These are phyloP conservation scores for Mesorhabditis belari DNA, from an alignment of 2,888 invertebrate species.

Conservation along the genomic window DNA sequence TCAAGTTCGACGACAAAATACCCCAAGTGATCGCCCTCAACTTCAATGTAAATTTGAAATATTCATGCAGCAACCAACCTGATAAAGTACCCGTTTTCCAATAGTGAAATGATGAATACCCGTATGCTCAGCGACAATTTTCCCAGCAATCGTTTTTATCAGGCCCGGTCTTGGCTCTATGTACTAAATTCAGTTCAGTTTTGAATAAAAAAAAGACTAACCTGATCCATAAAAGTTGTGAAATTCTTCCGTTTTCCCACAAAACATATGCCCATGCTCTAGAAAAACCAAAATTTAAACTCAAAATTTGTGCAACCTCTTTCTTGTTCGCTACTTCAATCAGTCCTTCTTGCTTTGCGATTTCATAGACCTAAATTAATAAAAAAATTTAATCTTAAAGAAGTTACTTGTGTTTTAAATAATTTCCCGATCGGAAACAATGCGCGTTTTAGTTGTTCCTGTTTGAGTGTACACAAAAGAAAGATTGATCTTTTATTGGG, in stretches of 20 bases:
- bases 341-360: conserved; percentile 36
- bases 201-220: conserved; percentile 56
- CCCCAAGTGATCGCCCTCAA: conserved; percentile 61
- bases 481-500: conserved; percentile 81
- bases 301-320: conserved; percentile 19
- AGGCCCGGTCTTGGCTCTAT: conserved; percentile 70
- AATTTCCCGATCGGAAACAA: conserved; percentile 84
- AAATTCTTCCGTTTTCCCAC: conserved; percentile 78
- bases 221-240: conserved; percentile 70
- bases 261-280: conserved; percentile 78
- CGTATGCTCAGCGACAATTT: conserved; percentile 71
- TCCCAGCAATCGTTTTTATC: conserved; percentile 73
- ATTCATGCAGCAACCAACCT: conserved; percentile 68
- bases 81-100: conserved; percentile 72
- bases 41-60: neutral
- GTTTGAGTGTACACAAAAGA: conserved; percentile 81
- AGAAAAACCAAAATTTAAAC: conserved; percentile 14
- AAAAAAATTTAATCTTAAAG: neutral
- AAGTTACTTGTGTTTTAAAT: conserved; percentile 70
- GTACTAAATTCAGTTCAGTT: conserved; percentile 63
- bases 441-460: conserved; percentile 69
- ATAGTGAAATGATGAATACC: conserved; percentile 82
- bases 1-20: conserved; percentile 74
- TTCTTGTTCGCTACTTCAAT: conserved; percentile 27
- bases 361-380: conserved; percentile 10